Percentiles rank a stretch among this genome's conserved stretches.
Evolutionary conservation across 2,113 vertebrate species (phyloP).

Genomic region (Paraplagusia blochii): DNA sequence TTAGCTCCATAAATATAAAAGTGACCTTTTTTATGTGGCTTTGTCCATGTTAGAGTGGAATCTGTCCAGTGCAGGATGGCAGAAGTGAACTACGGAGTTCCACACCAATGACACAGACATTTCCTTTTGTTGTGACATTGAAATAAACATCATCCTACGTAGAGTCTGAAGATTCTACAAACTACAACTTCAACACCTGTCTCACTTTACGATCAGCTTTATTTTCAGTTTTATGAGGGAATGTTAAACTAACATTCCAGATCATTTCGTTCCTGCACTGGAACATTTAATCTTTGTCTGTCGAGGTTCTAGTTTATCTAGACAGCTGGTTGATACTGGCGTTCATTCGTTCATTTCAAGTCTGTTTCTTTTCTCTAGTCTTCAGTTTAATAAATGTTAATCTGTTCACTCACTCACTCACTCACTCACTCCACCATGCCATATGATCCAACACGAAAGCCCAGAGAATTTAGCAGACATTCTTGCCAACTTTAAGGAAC

Average conservation of each 20-base stretch:
- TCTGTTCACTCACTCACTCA: background rate
- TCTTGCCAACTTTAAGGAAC: background rate
- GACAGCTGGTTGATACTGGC: slow-evolving; percentile 15
- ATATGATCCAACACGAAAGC: background rate
- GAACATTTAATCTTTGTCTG: slow-evolving; percentile 3
- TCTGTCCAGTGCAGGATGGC: too few relatives aligned
- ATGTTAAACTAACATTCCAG: slow-evolving; percentile 5
- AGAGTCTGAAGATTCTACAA: too few relatives aligned
- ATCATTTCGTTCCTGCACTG: background rate
- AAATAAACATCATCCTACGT: too few relatives aligned
- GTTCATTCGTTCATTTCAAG: slow-evolving; percentile 11
- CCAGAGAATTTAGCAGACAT: background rate
- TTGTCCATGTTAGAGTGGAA: too few relatives aligned
- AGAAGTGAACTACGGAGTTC: too few relatives aligned
- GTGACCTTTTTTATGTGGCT: too few relatives aligned
- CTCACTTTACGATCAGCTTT: background rate
- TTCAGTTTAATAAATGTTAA: slow-evolving; percentile 2
- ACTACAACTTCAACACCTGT: background rate
- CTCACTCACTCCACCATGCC: slow-evolving; percentile 2
- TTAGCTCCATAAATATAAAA: too few relatives aligned
- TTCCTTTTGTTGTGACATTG: too few relatives aligned
- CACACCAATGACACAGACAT: too few relatives aligned
- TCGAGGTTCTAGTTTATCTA: slow-evolving; percentile 11
- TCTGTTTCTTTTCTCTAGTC: slow-evolving; percentile 12
- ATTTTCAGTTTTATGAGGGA: background rate